Percentiles rank a stretch among this genome's conserved stretches.
These are phyloP conservation scores for Dendrolimus pini DNA, from an alignment of 2,888 invertebrate genomes.

Conservation along the genomic window DNA sequence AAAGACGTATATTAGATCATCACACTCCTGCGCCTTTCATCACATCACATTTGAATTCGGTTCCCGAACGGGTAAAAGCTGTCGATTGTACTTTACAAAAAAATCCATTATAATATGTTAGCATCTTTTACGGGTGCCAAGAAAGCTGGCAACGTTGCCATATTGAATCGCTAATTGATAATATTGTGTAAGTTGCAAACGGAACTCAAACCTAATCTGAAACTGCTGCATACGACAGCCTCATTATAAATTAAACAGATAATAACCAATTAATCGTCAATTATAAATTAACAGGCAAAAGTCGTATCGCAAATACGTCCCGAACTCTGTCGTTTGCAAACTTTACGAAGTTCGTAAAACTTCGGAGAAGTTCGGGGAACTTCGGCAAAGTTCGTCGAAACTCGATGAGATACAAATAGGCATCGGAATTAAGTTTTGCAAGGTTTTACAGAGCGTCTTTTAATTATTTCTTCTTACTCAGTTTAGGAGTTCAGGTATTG, in stretches of 20 bases:
- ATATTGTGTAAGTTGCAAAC: neutral
- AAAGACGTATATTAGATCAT: too few species aligned
- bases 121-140: too few species aligned
- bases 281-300: conserved; percentile 27
- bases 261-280: conserved; percentile 8
- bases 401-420: conserved; percentile 70
- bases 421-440: conserved; percentile 67
- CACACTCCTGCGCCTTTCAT: too few species aligned
- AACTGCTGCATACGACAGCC: neutral
- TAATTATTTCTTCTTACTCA: conserved; percentile 63
- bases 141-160: too few species aligned
- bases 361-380: conserved; percentile 57
- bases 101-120: too few species aligned
- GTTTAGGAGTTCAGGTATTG: conserved; percentile 35
- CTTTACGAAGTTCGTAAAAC: conserved; percentile 41
- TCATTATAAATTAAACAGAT: conserved; percentile 1
- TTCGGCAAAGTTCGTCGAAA: conserved; percentile 41
- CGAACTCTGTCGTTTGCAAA: conserved; percentile 34
- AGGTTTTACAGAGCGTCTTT: conserved; percentile 67
- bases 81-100: too few species aligned
- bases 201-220: neutral
- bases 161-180: too few species aligned
- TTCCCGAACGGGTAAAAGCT: too few species aligned
- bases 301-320: conserved; percentile 58
- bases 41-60: too few species aligned